Base-by-base conservation (phyloP, 2,888 invertebrate genomes). In the Sarcophaga subvicina region DNA sequence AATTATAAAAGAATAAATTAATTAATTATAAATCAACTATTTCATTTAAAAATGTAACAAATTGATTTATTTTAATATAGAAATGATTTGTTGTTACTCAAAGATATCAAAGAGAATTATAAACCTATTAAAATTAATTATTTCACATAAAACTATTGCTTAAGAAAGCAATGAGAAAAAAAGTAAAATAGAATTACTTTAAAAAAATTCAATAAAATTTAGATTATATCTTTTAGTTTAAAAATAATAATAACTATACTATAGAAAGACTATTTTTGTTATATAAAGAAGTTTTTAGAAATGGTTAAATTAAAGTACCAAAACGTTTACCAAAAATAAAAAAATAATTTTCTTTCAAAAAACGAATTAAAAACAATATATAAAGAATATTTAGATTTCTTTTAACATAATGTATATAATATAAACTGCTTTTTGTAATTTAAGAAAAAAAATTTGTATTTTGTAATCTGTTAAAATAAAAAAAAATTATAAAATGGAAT, bases 401-500 rank as follows among this genome's bases (percentile, higher is more conserved):
- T 12, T 14, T 14, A 49, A 49, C 14, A 11, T 49, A 49, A 49
- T 11, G 47, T 25, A 25, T 49, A 5, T 49, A 8, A 49, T 49
- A 49, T 11, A 12, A 49, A 49, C 4, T 11, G 47, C 8, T 49
- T 49, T 12, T 49, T 3, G 49, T 49, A 49, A 49, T 49, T 49
- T 49, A 49, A 49, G 49, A 49, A 27, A 27, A 27, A 27, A 27
- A 27, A 0, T 25, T 37, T 49, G 54, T 54, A 14, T 54, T 14
- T 54, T 14, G 54, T 14, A 54, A 17, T 54, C 17, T 12, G 14
- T 12, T 17, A 17, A 54, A 54, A 14, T 14, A 54, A 54, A 54
- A 14, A 17, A 17, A 17, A 4, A 10, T 77, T 70, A 54, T 22
- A 66, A 72, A 70, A 76, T 60, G 45, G 22, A 77, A 20, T 66